Evolutionary conservation across 2,888 invertebrate genomes (phyloP).

Genomic region (Lasioglossum vierecki): DNA sequence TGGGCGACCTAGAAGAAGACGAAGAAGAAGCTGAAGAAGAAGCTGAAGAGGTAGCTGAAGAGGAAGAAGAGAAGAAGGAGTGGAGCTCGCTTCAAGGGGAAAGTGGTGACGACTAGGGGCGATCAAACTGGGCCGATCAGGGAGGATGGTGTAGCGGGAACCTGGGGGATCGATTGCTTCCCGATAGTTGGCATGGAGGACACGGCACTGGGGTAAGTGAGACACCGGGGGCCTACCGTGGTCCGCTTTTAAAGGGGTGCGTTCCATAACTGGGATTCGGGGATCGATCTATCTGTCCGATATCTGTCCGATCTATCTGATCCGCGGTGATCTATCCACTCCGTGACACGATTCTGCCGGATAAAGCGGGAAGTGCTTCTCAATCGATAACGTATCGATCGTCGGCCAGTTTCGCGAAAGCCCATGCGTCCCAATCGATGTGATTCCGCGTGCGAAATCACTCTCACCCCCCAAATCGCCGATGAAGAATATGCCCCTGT

Average conservation of each 20-base stretch:
- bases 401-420: neutral
- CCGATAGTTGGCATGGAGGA: conserved; percentile 71
- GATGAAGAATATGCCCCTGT: neutral
- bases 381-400: neutral
- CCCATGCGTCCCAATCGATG: neutral
- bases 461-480: neutral
- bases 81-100: neutral
- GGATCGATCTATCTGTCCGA: conserved; percentile 35
- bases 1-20: neutral
- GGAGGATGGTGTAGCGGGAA: conserved; percentile 56
- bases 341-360: neutral
- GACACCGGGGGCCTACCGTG: conserved; percentile 17
- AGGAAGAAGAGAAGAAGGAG: neutral
- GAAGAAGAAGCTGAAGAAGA: neutral
- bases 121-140: conserved; percentile 23
- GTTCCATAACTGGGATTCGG: conserved; percentile 19
- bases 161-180: conserved; percentile 67
- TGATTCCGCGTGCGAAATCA: neutral
- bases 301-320: conserved; percentile 27
- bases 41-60: neutral
- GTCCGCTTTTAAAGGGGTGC: conserved; percentile 29
- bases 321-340: neutral
- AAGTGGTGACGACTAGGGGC: neutral
- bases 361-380: neutral
- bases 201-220: conserved; percentile 69